Evolutionary conservation across 1,140 invertebrate species (phyloP).

Genomic region (Akabosia matsudoensis): DNA sequence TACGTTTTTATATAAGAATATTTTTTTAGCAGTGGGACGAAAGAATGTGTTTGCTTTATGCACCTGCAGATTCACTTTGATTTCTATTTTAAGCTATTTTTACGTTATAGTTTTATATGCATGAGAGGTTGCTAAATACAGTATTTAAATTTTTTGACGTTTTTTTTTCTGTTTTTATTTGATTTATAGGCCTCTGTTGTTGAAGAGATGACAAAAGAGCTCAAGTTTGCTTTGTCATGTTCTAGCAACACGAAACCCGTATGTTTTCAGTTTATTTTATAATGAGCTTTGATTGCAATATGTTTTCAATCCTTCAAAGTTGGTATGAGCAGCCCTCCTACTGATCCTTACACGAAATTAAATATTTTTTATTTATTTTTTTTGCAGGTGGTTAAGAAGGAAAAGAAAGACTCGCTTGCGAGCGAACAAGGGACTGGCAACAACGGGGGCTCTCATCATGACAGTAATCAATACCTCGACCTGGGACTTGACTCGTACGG

Average conservation of each 20-base stretch:
- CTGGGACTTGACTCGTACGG: conserved; percentile 31
- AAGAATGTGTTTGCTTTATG: no score
- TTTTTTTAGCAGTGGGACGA: no score
- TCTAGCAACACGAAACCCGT: conserved; percentile 50
- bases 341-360: background rate
- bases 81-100: background rate
- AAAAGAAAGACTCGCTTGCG: conserved; percentile 14
- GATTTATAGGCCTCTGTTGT: conserved; percentile 35
- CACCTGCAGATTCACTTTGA: background rate
- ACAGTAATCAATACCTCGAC: conserved; percentile 33
- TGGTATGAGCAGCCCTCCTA: no score
- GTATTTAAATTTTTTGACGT: background rate
- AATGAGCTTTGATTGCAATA: background rate
- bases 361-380: background rate
- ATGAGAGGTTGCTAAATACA: background rate
- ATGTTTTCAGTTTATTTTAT: conserved; percentile 9
- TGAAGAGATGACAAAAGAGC: conserved; percentile 55
- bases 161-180: conserved; percentile 28
- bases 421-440: conserved; percentile 38
- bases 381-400: conserved; percentile 10
- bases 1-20: no score
- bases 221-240: conserved; percentile 66
- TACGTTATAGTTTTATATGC: background rate
- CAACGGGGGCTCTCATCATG: background rate
- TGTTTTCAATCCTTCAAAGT: background rate